Evolutionary conservation across 2,113 vertebrate genomes (phyloP).

Genomic region (Alectura lathami): DNA sequence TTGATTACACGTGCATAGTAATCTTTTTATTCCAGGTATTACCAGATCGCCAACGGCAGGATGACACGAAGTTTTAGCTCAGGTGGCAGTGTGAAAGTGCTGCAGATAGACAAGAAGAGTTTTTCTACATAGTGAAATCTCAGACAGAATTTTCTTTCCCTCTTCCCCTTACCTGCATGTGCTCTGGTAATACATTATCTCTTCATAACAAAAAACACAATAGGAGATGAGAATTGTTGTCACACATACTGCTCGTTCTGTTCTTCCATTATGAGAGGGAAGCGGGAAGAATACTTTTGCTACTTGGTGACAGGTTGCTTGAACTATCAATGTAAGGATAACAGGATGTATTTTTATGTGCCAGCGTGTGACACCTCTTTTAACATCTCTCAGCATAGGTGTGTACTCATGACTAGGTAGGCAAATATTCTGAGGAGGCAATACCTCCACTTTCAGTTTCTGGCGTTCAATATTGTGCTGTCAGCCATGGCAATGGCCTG

Average conservation of each 20-base stretch:
- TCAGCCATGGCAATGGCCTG: background rate
- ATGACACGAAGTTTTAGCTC: background rate
- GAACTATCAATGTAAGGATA: background rate
- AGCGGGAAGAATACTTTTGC: background rate
- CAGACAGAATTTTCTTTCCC: background rate
- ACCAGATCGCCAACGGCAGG: background rate
- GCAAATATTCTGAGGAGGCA: background rate
- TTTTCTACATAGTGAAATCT: background rate
- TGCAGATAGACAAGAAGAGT: background rate
- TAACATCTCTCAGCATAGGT: background rate
- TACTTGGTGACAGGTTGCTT: background rate
- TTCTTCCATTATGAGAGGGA: background rate
- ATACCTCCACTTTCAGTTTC: fast-evolving
- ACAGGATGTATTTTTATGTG: background rate
- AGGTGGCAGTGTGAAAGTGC: background rate
- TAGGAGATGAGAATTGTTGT: background rate
- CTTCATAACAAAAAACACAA: background rate
- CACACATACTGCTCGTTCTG: background rate
- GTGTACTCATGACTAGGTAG: background rate
- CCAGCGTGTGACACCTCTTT: background rate
- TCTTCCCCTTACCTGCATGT: background rate
- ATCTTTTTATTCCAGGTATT: background rate
- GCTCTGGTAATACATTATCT: background rate
- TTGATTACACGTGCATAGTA: background rate
- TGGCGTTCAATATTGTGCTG: background rate